Percentiles rank a stretch among this genome's conserved stretches.
Evolutionary conservation across 2,797 vertebrate species (phyloP).

Genomic region (Helicolenus hilgendorfi): DNA sequence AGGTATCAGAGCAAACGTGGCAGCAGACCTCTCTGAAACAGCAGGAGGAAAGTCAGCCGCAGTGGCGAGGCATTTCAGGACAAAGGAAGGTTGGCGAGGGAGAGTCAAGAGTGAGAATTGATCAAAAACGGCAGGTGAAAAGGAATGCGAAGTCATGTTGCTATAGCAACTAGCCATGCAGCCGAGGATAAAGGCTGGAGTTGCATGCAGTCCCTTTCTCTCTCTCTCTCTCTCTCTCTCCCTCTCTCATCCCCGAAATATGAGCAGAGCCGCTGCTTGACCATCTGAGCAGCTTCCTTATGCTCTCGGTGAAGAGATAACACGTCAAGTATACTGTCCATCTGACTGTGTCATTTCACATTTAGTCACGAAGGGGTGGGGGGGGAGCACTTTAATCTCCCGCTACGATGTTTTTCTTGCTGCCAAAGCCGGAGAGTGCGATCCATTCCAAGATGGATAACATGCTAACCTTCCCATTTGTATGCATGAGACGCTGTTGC

Average conservation of each 20-base stretch:
- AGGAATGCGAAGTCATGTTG: slow-evolving; percentile 88
- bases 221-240: slow-evolving; percentile 21
- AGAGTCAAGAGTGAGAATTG: slow-evolving; percentile 74
- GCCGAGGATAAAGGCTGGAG: slow-evolving; percentile 74
- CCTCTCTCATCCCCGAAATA: slow-evolving; percentile 34
- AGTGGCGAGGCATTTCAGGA: slow-evolving; percentile 74
- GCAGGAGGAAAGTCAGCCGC: slow-evolving; percentile 49
- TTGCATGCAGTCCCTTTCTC: slow-evolving; percentile 60
- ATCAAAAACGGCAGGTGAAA: slow-evolving; percentile 88
- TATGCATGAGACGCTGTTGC: slow-evolving; percentile 75
- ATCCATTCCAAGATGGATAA: slow-evolving; percentile 66
- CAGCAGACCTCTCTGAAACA: slow-evolving; percentile 30
- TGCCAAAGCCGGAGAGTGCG: slow-evolving; percentile 32
- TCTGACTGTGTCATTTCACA: slow-evolving; percentile 62
- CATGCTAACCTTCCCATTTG: slow-evolving; percentile 73
- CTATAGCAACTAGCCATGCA: slow-evolving; percentile 87
- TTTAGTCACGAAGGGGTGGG: slow-evolving; percentile 16
- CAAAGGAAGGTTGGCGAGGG: slow-evolving; percentile 67
- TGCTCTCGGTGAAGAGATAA: slow-evolving; percentile 66
- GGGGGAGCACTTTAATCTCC: slow-evolving; percentile 53
- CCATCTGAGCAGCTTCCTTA: slow-evolving; percentile 75
- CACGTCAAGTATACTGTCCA: slow-evolving; percentile 58
- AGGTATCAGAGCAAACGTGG: not conserved
- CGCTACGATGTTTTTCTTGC: slow-evolving; percentile 29
- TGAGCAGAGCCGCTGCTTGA: slow-evolving; percentile 57